phyloP scores from a whole-genome alignment of 2,888 invertebrate species.

The Euplexia lucipara region DNA sequence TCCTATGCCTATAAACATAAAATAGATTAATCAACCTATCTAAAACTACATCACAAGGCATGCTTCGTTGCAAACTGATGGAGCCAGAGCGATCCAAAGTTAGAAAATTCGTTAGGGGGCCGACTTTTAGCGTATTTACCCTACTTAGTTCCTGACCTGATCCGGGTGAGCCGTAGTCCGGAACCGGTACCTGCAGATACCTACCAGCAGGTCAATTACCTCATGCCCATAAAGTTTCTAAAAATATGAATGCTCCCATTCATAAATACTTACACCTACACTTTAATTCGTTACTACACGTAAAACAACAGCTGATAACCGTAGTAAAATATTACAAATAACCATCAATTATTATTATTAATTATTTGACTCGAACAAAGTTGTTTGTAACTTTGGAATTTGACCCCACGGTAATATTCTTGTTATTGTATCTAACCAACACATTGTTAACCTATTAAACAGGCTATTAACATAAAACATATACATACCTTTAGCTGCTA shows the following conservation, averaged over 20 bases:
- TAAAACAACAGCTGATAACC: neutral
- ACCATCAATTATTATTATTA: too few relatives aligned
- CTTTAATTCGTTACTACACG: neutral
- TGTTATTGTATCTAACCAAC: slow-evolving; percentile 4
- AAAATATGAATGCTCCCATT: neutral
- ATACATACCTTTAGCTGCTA: slow-evolving; percentile 83
- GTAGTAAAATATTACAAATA: too few relatives aligned
- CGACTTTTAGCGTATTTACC: too few relatives aligned
- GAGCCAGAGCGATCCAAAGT: too few relatives aligned
- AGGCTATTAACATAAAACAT: neutral
- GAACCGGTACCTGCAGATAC: too few relatives aligned
- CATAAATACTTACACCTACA: neutral
- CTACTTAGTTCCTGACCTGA: too few relatives aligned
- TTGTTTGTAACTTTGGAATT: slow-evolving; percentile 65
- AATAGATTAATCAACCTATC: too few relatives aligned
- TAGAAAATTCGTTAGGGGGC: too few relatives aligned
- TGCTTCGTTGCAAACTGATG: too few relatives aligned
- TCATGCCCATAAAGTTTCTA: neutral
- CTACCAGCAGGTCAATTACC: slow-evolving; percentile 37
- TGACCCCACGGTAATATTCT: slow-evolving; percentile 64
- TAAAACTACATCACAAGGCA: too few relatives aligned
- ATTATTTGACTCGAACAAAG: slow-evolving; percentile 2
- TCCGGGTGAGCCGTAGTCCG: too few relatives aligned
- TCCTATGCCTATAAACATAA: too few relatives aligned
- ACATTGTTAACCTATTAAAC: neutral